phyloP scores from a whole-genome alignment of 1,140 invertebrate genomes.

The Ips typographus region DNA sequence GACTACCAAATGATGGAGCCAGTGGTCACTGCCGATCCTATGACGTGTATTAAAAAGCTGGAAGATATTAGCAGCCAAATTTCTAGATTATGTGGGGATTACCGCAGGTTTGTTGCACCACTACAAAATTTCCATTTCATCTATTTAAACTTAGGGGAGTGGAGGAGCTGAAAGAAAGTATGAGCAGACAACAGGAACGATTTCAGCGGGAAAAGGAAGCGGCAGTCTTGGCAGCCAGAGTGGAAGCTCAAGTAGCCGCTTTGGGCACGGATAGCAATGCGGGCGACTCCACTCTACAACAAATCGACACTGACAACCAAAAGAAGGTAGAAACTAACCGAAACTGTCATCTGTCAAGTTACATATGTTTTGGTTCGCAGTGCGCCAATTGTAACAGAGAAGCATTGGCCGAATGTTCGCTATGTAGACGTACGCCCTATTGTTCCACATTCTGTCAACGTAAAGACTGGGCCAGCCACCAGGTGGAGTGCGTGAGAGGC shows the following conservation, averaged over 20 bases:
- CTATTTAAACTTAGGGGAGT: slow-evolving; percentile 53
- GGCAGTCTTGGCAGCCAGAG: slow-evolving; percentile 65
- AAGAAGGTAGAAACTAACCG: slow-evolving; percentile 55
- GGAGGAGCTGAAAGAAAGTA: slow-evolving; percentile 66
- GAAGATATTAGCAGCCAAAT: slow-evolving; percentile 62
- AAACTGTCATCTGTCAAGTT: not conserved
- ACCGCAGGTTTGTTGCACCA: slow-evolving; percentile 53
- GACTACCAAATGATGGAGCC: slow-evolving; percentile 53
- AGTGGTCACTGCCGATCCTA: slow-evolving; percentile 50
- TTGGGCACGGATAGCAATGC: slow-evolving; percentile 49
- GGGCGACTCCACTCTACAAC: slow-evolving; percentile 55
- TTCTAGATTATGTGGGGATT: slow-evolving; percentile 65
- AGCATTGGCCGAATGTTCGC: slow-evolving; percentile 79
- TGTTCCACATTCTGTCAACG: slow-evolving; percentile 86
- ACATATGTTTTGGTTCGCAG: slow-evolving; percentile 53
- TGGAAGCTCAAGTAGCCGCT: slow-evolving; percentile 60
- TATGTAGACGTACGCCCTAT: slow-evolving; percentile 80
- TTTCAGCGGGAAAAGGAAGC: slow-evolving; percentile 70
- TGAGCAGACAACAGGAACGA: slow-evolving; percentile 60
- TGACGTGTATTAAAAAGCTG: slow-evolving; percentile 51
- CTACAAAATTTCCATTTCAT: not conserved
- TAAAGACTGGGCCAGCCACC: slow-evolving; percentile 83
- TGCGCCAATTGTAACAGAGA: slow-evolving; percentile 86
- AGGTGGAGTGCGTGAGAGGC: slow-evolving; percentile 76
- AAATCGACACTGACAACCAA: slow-evolving; percentile 57